Evolutionary conservation across 2,797 vertebrate species (phyloP).

Genomic region (Muraenolepis orangiensis): DNA sequence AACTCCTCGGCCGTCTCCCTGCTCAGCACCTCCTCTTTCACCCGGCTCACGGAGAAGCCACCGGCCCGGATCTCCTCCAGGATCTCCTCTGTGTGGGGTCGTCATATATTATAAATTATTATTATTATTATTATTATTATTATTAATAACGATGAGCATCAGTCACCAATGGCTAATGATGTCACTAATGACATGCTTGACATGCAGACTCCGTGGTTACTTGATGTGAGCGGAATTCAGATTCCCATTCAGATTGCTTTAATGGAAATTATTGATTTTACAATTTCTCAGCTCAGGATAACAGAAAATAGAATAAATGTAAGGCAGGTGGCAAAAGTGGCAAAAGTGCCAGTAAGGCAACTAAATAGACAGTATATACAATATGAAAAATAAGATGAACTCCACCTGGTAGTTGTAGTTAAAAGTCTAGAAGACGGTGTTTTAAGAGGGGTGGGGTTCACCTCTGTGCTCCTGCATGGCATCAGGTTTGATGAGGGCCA

Average conservation of each 20-base stretch:
- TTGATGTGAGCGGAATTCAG: not conserved
- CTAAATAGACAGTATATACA: not conserved
- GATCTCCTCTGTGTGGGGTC: constrained; percentile 73
- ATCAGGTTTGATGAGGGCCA: constrained; percentile 88
- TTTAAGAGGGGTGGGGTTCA: constrained; percentile 36
- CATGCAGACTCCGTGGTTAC: not conserved
- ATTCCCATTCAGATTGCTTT: not conserved
- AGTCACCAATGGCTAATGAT: not conserved
- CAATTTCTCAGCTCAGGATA: not conserved
- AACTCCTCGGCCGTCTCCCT: constrained; percentile 76
- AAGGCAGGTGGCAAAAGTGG: not conserved
- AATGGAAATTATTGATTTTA: not conserved
- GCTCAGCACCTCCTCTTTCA: constrained; percentile 76
- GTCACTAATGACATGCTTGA: not conserved
- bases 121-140: too few relatives aligned
- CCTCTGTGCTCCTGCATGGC: constrained; percentile 76
- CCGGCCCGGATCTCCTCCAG: constrained; percentile 67
- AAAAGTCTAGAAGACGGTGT: not conserved
- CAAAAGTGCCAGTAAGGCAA: not conserved
- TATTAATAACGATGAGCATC: too few relatives aligned
- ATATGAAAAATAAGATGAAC: not conserved
- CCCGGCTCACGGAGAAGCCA: constrained; percentile 76
- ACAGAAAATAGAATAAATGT: not conserved
- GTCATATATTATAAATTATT: too few relatives aligned
- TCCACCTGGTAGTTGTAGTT: not conserved